phyloP scores from a whole-genome alignment of 64 coral and sea anemone species.

The Stichodactyla mertensii region DNA sequence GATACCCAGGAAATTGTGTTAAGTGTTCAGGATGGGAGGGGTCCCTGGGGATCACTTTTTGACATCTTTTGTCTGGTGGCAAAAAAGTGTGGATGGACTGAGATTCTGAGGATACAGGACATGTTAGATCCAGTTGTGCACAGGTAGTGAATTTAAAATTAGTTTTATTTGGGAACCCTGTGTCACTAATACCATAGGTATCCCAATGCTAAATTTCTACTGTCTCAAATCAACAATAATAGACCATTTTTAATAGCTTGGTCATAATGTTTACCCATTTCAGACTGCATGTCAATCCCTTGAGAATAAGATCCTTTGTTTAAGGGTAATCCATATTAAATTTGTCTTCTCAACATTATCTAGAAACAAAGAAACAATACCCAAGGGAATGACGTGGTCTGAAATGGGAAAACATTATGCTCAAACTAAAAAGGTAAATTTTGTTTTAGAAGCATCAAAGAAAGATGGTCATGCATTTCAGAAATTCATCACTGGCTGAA shows the following conservation, averaged over 20 bases:
- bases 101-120: conserved; percentile 77
- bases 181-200: conserved; percentile 2
- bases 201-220: background rate
- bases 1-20: conserved; percentile 48
- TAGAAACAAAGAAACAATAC: no score
- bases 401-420: no score
- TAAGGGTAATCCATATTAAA: no score
- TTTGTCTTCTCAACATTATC: no score
- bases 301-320: no score
- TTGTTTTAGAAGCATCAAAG: conserved; percentile 72
- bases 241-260: no score
- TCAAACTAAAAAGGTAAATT: background rate
- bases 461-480: conserved; percentile 77
- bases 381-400: no score
- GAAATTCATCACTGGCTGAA: conserved; percentile 91
- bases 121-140: conserved; percentile 67
- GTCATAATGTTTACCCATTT: no score
- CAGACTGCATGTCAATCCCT: no score
- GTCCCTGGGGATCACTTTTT: conserved; percentile 73
- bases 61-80: conserved; percentile 72
- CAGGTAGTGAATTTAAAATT: conserved; percentile 30
- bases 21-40: conserved; percentile 50
- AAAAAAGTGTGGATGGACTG: conserved; percentile 84
- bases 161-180: background rate
- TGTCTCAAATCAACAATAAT: no score